Evolutionary conservation across 2,797 vertebrate genomes (phyloP), one percentile per base, ranked within the genome.

Genomic region (Neosilurus hyrtlii): DNA sequence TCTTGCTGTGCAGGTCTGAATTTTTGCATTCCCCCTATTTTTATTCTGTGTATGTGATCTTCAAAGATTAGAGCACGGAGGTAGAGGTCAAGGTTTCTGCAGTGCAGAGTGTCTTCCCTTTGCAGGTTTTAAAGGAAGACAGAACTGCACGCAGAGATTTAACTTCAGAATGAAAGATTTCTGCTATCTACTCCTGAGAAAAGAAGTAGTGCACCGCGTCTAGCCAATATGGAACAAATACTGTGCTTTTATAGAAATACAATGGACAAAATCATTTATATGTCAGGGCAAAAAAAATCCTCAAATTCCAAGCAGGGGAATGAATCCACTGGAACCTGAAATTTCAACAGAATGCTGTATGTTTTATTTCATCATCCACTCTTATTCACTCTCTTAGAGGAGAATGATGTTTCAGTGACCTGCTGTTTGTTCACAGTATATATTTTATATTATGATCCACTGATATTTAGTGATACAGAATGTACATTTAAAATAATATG

Each of bases 361-460:
- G 14, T 49, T 49, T 62, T 63, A 59, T 76, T 76, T 76, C 2
- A 76, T 77, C 4, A 49, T 61, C 35, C 4, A 51, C 9, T 51
- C n/a, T 14, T 49, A 22, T 63, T 78, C n/a, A 63, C n/a, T 63
- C 35, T 62, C 22, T 56, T 0, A 11, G 20, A 54, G 18, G 30
- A 51, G 37, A 74, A 6, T 66, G 14, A 43, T 0, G 14, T 63
- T 11, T 57, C 20, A 66, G 14, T 75, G 20, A 75, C 24, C n/a
- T 51, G 61, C 51, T 66, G 73, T 82, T 37, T 56, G 73, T 82
- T 56, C 73, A 74, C 51, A 24, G n/a, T n/a, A 20, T 43, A 66
- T 1, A 9, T 66, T 68, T 82, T 67, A 67, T 56, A 67, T 67
- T 11, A 73, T 26, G 18, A 49, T 26, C 72, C 35, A 56, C 11